Evolutionary conservation across 1,140 invertebrate species (phyloP).

Genomic region (Xylocopa sonorina): DNA sequence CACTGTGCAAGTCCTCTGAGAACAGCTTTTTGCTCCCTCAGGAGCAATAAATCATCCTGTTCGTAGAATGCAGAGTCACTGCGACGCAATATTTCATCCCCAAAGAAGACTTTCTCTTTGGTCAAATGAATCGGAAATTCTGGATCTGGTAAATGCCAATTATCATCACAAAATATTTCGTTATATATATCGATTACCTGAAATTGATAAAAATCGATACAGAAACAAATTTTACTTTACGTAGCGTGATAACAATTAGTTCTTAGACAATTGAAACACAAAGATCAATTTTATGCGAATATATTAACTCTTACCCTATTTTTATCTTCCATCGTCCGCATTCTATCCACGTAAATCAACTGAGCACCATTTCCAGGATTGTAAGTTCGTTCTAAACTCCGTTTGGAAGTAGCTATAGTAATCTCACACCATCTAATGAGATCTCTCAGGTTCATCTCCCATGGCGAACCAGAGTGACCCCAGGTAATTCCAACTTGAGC

Average conservation of each 20-base stretch:
- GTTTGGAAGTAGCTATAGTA: constrained; percentile 71
- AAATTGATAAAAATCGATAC: background rate
- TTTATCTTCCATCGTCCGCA: constrained; percentile 89
- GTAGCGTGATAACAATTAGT: background rate
- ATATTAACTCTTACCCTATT: constrained; percentile 78
- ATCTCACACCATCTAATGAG: constrained; percentile 95
- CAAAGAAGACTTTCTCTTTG: constrained; percentile 82
- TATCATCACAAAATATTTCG: constrained; percentile 82
- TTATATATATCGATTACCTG: constrained; percentile 85
- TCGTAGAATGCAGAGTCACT: constrained; percentile 73
- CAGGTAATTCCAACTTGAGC: constrained; percentile 86
- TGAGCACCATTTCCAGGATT: constrained; percentile 87
- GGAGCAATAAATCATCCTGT: constrained; percentile 83
- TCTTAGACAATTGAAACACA: too few species aligned
- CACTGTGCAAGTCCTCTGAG: constrained; percentile 91
- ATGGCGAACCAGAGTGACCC: constrained; percentile 92
- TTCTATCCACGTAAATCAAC: constrained; percentile 91
- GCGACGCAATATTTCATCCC: constrained; percentile 83
- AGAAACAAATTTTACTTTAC: background rate
- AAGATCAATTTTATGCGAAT: background rate
- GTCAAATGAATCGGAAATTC: constrained; percentile 82
- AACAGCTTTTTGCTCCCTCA: constrained; percentile 86
- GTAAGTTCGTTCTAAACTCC: constrained; percentile 37
- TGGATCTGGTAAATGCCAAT: constrained; percentile 80
- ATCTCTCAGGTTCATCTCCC: constrained; percentile 99